Conservation (phyloP, 2,113 vertebrate genomes). For the Hyaena hyaena region DNA sequence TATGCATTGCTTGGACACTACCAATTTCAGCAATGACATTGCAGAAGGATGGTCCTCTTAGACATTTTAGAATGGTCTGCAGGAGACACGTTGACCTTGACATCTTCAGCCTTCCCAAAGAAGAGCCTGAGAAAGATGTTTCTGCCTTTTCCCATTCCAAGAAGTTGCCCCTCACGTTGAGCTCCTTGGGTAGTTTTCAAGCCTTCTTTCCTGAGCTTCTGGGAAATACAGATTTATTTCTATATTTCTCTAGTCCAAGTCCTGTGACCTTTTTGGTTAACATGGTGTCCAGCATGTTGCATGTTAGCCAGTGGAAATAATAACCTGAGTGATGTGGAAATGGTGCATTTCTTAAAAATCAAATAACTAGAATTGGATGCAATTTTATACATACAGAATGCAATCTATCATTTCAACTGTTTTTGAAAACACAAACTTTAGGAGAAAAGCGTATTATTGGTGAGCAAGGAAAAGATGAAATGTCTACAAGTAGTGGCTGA, state of each 20-base stretch:
- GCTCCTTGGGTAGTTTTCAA: not conserved
- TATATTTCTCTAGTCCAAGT: not conserved
- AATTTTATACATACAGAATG: not conserved
- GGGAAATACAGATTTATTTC: not conserved
- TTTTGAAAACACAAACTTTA: not conserved
- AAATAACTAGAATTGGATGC: not conserved
- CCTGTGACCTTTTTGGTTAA: not conserved
- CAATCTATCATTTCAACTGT: not conserved
- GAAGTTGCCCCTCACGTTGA: not conserved
- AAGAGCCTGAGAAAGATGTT: conserved; percentile 92
- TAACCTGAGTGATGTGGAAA: not conserved
- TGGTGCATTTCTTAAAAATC: not conserved
- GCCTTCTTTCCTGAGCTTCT: not conserved
- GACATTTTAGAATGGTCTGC: conserved; percentile 89
- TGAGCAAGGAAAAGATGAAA: not conserved
- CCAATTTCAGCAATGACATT: conserved; percentile 91
- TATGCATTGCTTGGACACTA: conserved; percentile 91
- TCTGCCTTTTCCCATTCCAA: not conserved
- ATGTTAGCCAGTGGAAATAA: not conserved
- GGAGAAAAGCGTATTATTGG: not conserved
- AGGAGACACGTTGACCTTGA: conserved; percentile 90
- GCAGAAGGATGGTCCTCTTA: conserved; percentile 91
- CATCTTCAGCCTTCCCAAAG: conserved; percentile 90
- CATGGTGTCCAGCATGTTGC: not conserved
- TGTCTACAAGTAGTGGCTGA: too few relatives aligned